phyloP scores from a whole-genome alignment of 2,888 invertebrate species.

The Cetonia aurata region DNA sequence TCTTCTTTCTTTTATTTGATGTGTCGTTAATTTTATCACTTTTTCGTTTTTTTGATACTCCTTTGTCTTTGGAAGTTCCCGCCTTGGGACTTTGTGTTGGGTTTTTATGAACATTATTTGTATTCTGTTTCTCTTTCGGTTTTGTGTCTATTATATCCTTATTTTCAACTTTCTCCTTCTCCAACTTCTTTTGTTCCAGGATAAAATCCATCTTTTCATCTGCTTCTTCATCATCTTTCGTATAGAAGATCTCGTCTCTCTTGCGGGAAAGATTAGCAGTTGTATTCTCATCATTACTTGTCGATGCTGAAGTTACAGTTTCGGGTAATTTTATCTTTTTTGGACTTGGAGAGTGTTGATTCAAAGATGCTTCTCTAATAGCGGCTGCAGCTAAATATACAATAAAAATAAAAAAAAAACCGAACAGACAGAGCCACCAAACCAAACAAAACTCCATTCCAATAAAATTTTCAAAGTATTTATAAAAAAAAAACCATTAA shows the following conservation, averaged over 20 bases:
- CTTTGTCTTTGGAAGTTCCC: conserved; percentile 49
- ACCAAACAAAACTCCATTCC: conserved; percentile 6
- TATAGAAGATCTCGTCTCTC: conserved; percentile 67
- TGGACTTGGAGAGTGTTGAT: conserved; percentile 35
- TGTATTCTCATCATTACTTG: conserved; percentile 9
- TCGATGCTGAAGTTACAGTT: background rate
- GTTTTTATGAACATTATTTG: conserved; percentile 48
- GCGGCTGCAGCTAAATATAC: conserved; percentile 67
- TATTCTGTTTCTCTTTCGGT: conserved; percentile 32
- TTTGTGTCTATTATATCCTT: conserved; percentile 52
- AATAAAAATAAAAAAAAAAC: too few species aligned
- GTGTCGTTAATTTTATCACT: conserved; percentile 44
- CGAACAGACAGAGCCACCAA: too few species aligned
- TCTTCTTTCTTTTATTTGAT: conserved; percentile 58
- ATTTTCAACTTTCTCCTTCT: conserved; percentile 61
- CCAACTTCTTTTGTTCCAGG: conserved; percentile 63
- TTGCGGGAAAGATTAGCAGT: conserved; percentile 56
- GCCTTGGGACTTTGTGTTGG: conserved; percentile 40
- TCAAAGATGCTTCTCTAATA: conserved; percentile 64
- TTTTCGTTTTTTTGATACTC: conserved; percentile 49
- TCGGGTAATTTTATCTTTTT: conserved; percentile 38
- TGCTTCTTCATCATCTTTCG: conserved; percentile 65
- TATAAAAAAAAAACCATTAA: background rate
- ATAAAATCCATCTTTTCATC: conserved; percentile 67
- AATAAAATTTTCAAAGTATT: background rate